Conservation (phyloP, 2,888 invertebrate genomes). For the Merodon equestris region DNA sequence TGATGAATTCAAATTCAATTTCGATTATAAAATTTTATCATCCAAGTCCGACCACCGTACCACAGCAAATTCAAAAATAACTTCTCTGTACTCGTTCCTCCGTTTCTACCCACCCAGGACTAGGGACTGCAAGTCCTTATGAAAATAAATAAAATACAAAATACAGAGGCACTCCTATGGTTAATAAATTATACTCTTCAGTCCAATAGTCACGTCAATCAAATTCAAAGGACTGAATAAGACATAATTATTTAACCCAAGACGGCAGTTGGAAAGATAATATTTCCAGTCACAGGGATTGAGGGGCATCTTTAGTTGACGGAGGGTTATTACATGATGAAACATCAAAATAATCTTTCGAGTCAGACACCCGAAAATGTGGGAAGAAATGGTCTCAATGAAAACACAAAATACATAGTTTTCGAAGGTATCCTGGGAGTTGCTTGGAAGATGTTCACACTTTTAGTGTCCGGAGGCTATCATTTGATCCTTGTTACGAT, state of each 20-base stretch:
- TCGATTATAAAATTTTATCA: conserved; percentile 58
- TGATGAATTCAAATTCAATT: conserved; percentile 56
- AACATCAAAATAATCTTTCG: conserved; percentile 42
- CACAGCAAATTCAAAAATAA: too few species aligned
- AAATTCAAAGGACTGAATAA: conserved; percentile 32
- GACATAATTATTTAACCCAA: conserved; percentile 53
- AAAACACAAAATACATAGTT: conserved; percentile 6
- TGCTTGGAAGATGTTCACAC: conserved; percentile 45
- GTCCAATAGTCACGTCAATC: conserved; percentile 53
- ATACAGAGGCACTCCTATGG: conserved; percentile 11
- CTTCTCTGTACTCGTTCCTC: conserved; percentile 9
- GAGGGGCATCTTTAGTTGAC: neutral
- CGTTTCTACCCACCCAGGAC: conserved; percentile 7
- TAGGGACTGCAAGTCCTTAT: neutral
- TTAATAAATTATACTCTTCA: conserved; percentile 40
- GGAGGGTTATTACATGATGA: conserved; percentile 41
- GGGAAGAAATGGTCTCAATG: neutral
- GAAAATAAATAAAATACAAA: too few species aligned
- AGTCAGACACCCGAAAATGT: conserved; percentile 22
- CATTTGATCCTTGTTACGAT: conserved; percentile 50
- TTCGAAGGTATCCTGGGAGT: conserved; percentile 18
- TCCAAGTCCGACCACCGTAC: neutral
- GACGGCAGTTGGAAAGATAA: conserved; percentile 13
- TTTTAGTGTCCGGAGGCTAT: conserved; percentile 26
- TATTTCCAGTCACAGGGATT: conserved; percentile 14